Evolutionary conservation across 2,113 vertebrate species (phyloP).

Genomic region (Chaetura pelagica): DNA sequence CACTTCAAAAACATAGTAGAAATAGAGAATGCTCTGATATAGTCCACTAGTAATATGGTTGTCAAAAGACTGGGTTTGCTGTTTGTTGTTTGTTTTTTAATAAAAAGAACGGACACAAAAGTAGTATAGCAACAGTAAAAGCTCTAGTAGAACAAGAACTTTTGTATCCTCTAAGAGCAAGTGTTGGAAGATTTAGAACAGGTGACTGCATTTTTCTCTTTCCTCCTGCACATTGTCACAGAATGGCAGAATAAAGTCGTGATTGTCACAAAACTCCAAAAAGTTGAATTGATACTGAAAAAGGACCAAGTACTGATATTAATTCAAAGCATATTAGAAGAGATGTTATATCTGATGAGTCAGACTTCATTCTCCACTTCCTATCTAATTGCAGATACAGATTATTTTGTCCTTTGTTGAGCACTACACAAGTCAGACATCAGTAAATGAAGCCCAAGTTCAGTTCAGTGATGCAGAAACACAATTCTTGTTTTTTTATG

Average conservation of each 20-base stretch:
- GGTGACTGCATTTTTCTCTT: background rate
- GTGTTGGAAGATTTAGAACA: background rate
- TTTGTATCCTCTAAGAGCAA: background rate
- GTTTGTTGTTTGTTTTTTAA: background rate
- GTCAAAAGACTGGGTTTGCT: background rate
- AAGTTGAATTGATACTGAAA: background rate
- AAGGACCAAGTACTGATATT: background rate
- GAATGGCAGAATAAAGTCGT: background rate
- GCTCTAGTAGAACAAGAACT: background rate
- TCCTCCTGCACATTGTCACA: background rate
- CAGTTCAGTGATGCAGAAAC: background rate
- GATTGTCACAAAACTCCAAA: background rate
- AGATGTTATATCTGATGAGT: background rate
- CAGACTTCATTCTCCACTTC: background rate
- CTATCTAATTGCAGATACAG: background rate
- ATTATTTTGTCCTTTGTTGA: background rate
- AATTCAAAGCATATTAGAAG: background rate
- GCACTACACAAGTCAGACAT: background rate
- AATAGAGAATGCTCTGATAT: background rate
- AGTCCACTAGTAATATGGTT: rapidly evolving
- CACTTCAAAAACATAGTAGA: background rate
- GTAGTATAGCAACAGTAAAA: background rate
- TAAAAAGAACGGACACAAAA: background rate
- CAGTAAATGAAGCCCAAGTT: background rate
- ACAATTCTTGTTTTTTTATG: background rate